Base-by-base conservation (phyloP, 2,888 invertebrate genomes). In the Apocheima hispidaria region DNA sequence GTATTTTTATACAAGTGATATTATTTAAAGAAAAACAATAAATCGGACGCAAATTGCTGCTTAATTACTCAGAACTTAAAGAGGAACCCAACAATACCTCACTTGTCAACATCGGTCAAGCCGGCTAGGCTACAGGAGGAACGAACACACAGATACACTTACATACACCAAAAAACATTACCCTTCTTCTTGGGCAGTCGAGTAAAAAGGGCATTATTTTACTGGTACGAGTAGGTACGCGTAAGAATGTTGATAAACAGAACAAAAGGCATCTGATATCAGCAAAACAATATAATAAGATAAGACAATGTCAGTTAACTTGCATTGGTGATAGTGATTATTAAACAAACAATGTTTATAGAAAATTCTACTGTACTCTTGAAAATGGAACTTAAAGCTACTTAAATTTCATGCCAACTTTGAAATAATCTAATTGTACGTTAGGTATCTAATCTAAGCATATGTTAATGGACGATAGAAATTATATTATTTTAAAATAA, bases 281-380 rank as follows among this genome's bases (percentile, higher is more conserved):
- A n/a, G n/a, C n/a, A 43, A 43, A 23, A 43, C 43, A 26, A 9
- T 23, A 14, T n/a, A 26, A 26, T n/a, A 14, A 14, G 43, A 43
- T 43, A 43, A 26, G 26, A 2, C 43, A 23, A 14, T 41, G 4
- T 7, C 14, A 43, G 43, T 43, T 14, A 44, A 28, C 44, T 44
- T 44, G 44, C 5, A 44, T 28, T 44, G 14, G 12, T 43, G 14
- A 23, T 14, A 2, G 21, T 28, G 21, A 7, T 23, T 23, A 23
- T 23, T 23, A 43, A 26, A 28, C 6, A 41, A 41, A 41, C n/a
- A 23, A 23, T 20, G 2, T 14, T 35, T 2, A 10, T 33, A 33
- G 10, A 38, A 6, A 18, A 38, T 9, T 18, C 16, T 38, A 38
- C 10, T 18, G 16, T 16, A 36, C 36, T 5, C 16, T 16, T 16